These are phyloP conservation scores for Grallaria varia DNA, from an alignment of 2,113 vertebrate genomes.

Conservation along the genomic window DNA sequence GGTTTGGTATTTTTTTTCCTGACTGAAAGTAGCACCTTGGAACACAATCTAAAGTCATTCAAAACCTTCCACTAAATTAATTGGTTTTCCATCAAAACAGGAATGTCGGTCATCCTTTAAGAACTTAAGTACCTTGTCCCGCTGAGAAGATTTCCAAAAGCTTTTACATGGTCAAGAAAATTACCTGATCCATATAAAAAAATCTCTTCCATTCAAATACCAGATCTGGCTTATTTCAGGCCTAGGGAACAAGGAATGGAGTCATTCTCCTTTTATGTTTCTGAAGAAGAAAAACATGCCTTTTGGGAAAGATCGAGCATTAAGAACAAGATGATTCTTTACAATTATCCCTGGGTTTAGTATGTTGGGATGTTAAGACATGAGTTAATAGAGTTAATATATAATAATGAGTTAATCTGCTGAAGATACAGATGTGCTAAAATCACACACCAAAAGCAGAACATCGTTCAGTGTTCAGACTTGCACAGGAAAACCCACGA, in stretches of 20 bases:
- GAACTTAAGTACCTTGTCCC: background rate
- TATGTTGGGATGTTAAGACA: background rate
- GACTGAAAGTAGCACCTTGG: background rate
- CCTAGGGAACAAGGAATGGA: background rate
- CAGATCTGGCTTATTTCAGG: background rate
- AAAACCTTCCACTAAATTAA: background rate
- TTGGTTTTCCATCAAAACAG: background rate
- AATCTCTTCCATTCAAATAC: background rate
- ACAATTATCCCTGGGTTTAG: background rate
- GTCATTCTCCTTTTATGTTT: background rate
- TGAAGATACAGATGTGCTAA: background rate
- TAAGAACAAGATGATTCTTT: background rate
- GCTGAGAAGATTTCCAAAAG: background rate
- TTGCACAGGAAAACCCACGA: background rate
- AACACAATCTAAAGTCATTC: background rate
- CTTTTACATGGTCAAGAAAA: background rate
- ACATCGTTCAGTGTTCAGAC: background rate
- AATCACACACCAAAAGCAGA: background rate
- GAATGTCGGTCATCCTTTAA: background rate
- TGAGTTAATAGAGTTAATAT: rapidly evolving
- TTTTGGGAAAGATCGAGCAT: background rate
- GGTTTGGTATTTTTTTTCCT: background rate
- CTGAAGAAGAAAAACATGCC: background rate
- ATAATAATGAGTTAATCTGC: too few relatives aligned
- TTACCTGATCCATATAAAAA: background rate